Conservation (phyloP, 2,113 vertebrate genomes). For the Mobula birostris region DNA sequence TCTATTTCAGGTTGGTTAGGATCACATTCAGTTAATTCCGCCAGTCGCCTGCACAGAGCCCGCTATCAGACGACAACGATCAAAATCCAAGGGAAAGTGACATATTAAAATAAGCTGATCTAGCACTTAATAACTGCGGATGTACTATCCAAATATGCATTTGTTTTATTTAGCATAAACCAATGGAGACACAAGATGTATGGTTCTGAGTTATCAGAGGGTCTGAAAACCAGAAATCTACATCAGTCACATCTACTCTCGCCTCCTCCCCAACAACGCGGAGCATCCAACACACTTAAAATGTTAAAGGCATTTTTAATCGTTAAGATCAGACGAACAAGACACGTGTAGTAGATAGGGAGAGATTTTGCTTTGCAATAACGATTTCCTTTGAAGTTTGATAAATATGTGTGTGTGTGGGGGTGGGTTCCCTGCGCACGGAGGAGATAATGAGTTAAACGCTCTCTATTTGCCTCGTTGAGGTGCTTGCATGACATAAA, state of each 20-base stretch:
- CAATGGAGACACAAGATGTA: neutral
- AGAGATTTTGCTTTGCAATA: neutral
- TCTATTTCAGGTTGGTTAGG: neutral
- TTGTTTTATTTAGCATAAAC: neutral
- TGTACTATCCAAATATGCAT: neutral
- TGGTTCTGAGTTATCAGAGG: neutral
- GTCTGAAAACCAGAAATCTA: neutral
- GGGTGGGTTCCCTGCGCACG: neutral
- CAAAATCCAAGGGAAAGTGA: neutral
- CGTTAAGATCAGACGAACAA: neutral
- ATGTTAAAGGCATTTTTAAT: neutral
- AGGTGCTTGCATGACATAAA: constrained; percentile 39
- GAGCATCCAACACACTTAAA: neutral
- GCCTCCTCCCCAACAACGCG: neutral
- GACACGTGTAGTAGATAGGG: neutral
- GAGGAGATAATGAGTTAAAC: constrained; percentile 35
- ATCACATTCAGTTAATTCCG: neutral
- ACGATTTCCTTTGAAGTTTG: constrained; percentile 20
- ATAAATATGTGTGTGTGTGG: neutral
- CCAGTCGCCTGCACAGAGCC: neutral
- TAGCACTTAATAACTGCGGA: neutral
- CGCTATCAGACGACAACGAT: neutral
- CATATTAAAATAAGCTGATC: neutral
- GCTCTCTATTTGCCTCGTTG: constrained; percentile 17
- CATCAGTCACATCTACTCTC: neutral